Conservation (phyloP, 2,888 invertebrate genomes). For the Drosophila rellima region DNA sequence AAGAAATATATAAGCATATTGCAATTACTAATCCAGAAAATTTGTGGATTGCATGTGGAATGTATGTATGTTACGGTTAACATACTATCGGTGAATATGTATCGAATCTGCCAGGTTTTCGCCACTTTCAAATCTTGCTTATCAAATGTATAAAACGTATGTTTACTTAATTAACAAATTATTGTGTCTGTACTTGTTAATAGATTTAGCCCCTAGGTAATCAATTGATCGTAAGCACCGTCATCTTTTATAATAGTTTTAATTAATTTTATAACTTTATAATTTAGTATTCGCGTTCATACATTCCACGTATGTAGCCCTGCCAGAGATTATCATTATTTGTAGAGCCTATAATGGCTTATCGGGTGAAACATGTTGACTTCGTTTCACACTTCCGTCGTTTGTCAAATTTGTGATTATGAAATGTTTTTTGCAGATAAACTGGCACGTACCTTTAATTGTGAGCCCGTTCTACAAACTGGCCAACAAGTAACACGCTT, state of each 20-base stretch:
- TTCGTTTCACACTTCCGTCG: slow-evolving; percentile 33
- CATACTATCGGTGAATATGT: background rate
- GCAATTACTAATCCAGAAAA: background rate
- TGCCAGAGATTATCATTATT: slow-evolving; percentile 3
- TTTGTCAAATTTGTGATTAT: slow-evolving; percentile 40
- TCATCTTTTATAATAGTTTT: background rate
- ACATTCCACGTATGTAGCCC: slow-evolving; percentile 4
- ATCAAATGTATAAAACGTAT: background rate
- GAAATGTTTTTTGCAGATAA: slow-evolving; percentile 21
- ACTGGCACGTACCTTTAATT: slow-evolving; percentile 16
- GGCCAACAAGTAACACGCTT: slow-evolving; percentile 9
- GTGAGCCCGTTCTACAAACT: slow-evolving; percentile 3
- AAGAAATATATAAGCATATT: background rate
- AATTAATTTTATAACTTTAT: slow-evolving; percentile 19
- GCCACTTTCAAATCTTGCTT: background rate
- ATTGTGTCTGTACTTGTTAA: slow-evolving; percentile 11
- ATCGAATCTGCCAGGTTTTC: background rate
- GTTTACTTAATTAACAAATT: background rate
- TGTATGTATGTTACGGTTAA: background rate
- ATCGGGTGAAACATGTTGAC: slow-evolving; percentile 27
- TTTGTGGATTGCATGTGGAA: background rate
- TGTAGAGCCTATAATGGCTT: slow-evolving; percentile 1
- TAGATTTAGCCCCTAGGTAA: slow-evolving; percentile 3
- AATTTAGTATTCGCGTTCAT: background rate
- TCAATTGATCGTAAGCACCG: background rate